Percentiles rank a stretch among this genome's conserved stretches.
Conservation (phyloP, 2,888 invertebrate genomes). For the Melitaea athalia region DNA sequence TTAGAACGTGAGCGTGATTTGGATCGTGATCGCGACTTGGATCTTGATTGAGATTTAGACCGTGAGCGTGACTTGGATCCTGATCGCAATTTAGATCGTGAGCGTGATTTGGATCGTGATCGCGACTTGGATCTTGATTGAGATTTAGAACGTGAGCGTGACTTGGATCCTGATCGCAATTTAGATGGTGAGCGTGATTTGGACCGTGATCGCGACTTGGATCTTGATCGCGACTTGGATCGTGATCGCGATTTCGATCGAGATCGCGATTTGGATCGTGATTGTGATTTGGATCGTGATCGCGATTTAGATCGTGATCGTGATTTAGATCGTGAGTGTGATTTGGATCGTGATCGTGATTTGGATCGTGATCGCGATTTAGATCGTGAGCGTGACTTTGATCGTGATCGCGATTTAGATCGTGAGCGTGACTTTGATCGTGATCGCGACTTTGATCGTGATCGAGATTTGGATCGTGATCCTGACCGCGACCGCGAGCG, state of each 20-base stretch:
- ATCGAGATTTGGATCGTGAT: conserved; percentile 43
- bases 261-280: conserved; percentile 44
- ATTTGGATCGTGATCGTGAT: conserved; percentile 45
- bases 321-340: conserved; percentile 49
- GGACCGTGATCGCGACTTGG: conserved; percentile 42
- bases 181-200: conserved; percentile 50
- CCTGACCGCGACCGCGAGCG: conserved; percentile 42
- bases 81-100: conserved; percentile 30
- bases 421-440: conserved; percentile 56
- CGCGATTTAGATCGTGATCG: conserved; percentile 43
- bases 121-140: conserved; percentile 41
- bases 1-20: too few relatives aligned
- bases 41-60: too few relatives aligned
- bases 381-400: conserved; percentile 44
- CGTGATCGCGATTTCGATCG: conserved; percentile 43
- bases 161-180: conserved; percentile 44
- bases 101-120: conserved; percentile 43
- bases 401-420: conserved; percentile 37
- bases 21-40: too few relatives aligned
- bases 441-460: conserved; percentile 30
- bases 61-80: too few relatives aligned
- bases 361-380: conserved; percentile 40
- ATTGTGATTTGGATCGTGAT: conserved; percentile 46
- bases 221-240: conserved; percentile 41
- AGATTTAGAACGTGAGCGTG: conserved; percentile 37